Evolutionary conservation across 2,888 invertebrate species (phyloP).

Genomic region (Thyatira batis): DNA sequence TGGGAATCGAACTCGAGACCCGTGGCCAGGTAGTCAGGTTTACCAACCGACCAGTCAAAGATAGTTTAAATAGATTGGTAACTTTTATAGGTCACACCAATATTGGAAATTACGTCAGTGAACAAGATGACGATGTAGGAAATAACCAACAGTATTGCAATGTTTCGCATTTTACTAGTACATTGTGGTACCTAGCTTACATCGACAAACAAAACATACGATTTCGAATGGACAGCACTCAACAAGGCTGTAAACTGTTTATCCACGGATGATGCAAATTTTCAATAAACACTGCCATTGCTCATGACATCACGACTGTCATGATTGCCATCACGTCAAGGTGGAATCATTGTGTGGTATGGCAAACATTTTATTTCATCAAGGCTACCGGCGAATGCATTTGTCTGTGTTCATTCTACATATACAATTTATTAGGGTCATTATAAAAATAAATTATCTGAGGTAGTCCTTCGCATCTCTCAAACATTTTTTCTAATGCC

Average conservation of each 20-base stretch:
- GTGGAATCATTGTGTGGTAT: constrained; percentile 26
- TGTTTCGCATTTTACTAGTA: too few relatives aligned
- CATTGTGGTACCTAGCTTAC: too few relatives aligned
- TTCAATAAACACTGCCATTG: constrained; percentile 26
- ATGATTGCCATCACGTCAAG: constrained; percentile 30
- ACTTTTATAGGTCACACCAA: too few relatives aligned
- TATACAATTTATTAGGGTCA: background rate
- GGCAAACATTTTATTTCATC: constrained; percentile 1
- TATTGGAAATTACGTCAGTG: too few relatives aligned
- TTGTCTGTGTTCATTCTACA: background rate
- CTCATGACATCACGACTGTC: constrained; percentile 20
- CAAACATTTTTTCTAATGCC: background rate
- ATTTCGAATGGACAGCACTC: background rate
- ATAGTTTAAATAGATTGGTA: too few relatives aligned
- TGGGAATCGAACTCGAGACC: too few relatives aligned
- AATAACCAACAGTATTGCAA: too few relatives aligned
- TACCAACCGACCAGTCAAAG: too few relatives aligned
- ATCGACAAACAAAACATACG: background rate
- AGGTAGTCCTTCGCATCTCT: too few relatives aligned
- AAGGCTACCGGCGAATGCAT: background rate
- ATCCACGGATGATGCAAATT: constrained; percentile 22
- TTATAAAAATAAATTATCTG: too few relatives aligned
- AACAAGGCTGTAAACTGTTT: background rate
- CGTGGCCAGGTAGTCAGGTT: too few relatives aligned
- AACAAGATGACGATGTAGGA: too few relatives aligned